Conservation (phyloP, 2,888 invertebrate species). For the Drosophila ochracea region DNA sequence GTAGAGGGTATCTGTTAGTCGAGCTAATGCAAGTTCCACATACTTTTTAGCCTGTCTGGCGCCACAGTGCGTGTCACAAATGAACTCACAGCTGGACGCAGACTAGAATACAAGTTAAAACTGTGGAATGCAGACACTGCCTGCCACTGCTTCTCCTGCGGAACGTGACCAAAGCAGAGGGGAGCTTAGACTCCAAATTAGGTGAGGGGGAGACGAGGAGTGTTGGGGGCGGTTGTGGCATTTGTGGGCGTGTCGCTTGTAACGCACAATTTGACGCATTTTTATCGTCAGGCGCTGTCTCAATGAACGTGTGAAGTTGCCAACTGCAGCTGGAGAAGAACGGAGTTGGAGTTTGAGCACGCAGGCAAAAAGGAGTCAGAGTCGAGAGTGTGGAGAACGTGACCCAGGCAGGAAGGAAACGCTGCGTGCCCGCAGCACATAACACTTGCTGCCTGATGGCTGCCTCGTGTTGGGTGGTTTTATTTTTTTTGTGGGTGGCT, state of each 20-base stretch:
- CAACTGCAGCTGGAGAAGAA: not conserved
- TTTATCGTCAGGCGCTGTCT: slow-evolving; percentile 40
- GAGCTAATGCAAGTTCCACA: not conserved
- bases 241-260: slow-evolving; percentile 64
- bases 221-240: slow-evolving; percentile 6
- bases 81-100: slow-evolving; percentile 39
- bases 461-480: not conserved
- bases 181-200: not conserved
- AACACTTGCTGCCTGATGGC: slow-evolving; percentile 51
- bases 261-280: slow-evolving; percentile 80
- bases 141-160: not conserved
- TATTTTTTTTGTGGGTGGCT: slow-evolving; percentile 3
- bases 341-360: slow-evolving; percentile 3
- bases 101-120: slow-evolving; percentile 36
- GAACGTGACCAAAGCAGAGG: slow-evolving; percentile 40
- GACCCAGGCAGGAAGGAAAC: slow-evolving; percentile 63
- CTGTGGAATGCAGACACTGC: slow-evolving; percentile 45
- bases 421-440: slow-evolving; percentile 66
- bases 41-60: slow-evolving; percentile 25
- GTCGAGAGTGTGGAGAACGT: slow-evolving; percentile 36
- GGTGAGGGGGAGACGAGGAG: not conserved
- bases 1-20: not conserved
- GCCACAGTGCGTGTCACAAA: slow-evolving; percentile 22
- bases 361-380: slow-evolving; percentile 1
- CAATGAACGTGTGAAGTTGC: slow-evolving; percentile 58